Base-by-base conservation (phyloP, 2,113 vertebrate species). In the Dipodomys spectabilis region DNA sequence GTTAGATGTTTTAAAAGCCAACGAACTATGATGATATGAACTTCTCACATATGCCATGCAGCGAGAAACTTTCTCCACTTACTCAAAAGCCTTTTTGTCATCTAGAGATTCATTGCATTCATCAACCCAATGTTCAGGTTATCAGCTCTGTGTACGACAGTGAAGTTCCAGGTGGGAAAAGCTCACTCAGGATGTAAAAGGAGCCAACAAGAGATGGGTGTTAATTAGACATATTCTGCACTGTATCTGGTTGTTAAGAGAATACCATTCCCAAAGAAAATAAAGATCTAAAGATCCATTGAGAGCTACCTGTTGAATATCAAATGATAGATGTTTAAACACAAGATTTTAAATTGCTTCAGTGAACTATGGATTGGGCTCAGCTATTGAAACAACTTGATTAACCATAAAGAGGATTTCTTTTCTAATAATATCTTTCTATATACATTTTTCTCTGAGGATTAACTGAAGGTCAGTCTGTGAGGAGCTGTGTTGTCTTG, bases 321-420 rank as follows among this genome's bases (percentile, higher is more conserved):
- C 77, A 90, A 97, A 96, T 91, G 92, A 96, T 94, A 96, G n/a
- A 78, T 67, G 57, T 90, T 97, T 97, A 95, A 97, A 86, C 92
- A 95, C 69, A 96, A 92, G 62, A 30, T 86, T 96, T 93, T 91
- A 67, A 15, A 86, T 95, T 94, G 44, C 90, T 91, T 97, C 67
- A 83, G 67, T 96, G 78, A 95, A 97, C 96, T 96, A 15, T 53
- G 0, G 22, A 93, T 96, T 97, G 92, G 95, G 96, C 94, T 32
- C 93, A 95, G 45, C 67, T 93, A 30, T 95, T 96, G 86, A 96
- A 97, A 81, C 1, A 60, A 77, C 39, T 93, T 93, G 97, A 95
- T 96, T 97, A 96, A 83, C 90, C 65, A 96, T 0, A 60, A 90
- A 93, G 71, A 94, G 25, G 19, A 75, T 60, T 96, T 97, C 30